phyloP scores from a whole-genome alignment of 2,113 vertebrate species.

The Helogale parvula region DNA sequence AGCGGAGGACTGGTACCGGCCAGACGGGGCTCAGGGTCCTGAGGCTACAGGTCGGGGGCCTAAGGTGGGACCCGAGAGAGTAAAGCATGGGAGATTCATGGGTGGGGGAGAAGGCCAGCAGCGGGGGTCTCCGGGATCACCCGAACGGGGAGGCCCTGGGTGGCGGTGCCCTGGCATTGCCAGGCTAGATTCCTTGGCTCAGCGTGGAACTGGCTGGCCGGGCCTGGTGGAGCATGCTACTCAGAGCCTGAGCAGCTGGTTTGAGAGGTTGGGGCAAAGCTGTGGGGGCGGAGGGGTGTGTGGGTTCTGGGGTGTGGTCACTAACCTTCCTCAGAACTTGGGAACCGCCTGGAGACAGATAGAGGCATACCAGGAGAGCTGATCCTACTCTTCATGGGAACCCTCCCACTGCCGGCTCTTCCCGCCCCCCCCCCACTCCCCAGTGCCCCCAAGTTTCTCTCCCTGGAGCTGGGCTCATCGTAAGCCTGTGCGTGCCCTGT shows the following conservation, averaged over 20 bases:
- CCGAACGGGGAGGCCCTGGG: background rate
- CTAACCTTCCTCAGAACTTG: conserved; percentile 60
- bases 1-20: background rate
- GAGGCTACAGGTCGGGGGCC: background rate
- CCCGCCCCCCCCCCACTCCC: background rate
- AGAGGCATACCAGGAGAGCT: conserved; percentile 66
- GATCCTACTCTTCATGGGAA: background rate
- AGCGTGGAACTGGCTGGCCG: background rate
- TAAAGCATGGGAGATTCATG: background rate
- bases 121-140: background rate
- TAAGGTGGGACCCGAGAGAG: background rate
- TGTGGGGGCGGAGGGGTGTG: conserved; percentile 55
- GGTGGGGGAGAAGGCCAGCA: background rate
- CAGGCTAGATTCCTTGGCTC: conserved; percentile 10
- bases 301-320: conserved; percentile 65
- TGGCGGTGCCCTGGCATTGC: background rate
- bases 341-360: conserved; percentile 71
- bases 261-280: conserved; percentile 60
- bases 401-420: background rate
- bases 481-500: background rate
- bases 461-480: background rate
- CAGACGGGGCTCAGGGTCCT: background rate
- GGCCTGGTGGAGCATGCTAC: background rate
- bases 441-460: background rate
- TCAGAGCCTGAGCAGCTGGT: conserved; percentile 70